phyloP scores from a whole-genome alignment of 2,797 vertebrate species.

The Pachyuromys duprasi region DNA sequence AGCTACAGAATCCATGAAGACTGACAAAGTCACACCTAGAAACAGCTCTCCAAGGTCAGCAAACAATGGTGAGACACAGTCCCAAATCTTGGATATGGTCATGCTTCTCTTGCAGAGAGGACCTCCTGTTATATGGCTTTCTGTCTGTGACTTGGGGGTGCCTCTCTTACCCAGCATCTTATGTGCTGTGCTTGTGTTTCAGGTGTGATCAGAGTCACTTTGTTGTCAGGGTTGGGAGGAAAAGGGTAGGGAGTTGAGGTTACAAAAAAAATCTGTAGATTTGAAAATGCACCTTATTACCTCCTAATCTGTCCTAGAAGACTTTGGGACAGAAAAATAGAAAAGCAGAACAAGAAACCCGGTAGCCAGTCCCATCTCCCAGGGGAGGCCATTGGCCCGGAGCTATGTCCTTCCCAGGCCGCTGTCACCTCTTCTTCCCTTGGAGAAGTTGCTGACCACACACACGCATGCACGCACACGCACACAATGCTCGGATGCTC shows the following conservation, averaged over 20 bases:
- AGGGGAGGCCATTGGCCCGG: rapidly evolving
- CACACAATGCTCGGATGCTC: background rate
- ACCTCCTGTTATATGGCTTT: background rate
- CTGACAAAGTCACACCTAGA: background rate
- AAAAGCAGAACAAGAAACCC: background rate
- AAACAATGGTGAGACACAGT: background rate
- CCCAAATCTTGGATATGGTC: background rate
- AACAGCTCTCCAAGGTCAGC: background rate
- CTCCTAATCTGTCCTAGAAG: background rate
- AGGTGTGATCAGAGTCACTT: background rate
- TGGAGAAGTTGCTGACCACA: background rate
- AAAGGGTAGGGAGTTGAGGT: background rate
- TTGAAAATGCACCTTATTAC: background rate
- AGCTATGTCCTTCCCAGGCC: background rate
- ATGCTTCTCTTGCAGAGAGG: background rate
- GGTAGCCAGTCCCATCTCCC: background rate
- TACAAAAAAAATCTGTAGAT: background rate
- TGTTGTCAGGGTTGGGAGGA: background rate
- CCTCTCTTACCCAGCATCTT: background rate
- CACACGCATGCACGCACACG: background rate
- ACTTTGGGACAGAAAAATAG: constrained; percentile 26
- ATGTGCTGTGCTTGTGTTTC: background rate
- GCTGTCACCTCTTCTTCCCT: background rate
- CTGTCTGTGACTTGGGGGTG: background rate
- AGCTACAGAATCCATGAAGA: background rate